A percentile compares a stretch with the other conserved stretches of the same genome.
phyloP scores from a whole-genome alignment of 2,113 vertebrate species.

The cattle (Bos taurus) region DNA sequence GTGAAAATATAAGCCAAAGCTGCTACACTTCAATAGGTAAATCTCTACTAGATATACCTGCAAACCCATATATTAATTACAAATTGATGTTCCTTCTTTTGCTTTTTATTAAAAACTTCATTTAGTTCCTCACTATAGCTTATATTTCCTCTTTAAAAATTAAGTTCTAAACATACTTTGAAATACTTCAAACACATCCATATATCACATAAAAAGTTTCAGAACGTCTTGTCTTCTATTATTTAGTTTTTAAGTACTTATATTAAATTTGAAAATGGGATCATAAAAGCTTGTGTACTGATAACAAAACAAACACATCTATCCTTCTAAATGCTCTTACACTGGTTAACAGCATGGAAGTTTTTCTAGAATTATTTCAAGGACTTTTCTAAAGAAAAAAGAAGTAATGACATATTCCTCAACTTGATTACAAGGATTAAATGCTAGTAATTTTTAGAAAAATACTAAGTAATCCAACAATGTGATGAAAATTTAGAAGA shows the following conservation, averaged over 20 bases:
- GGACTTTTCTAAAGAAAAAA: neutral
- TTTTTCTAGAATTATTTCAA: constrained; percentile 17
- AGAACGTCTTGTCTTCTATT: constrained; percentile 17
- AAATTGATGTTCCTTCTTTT: neutral
- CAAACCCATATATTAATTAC: neutral
- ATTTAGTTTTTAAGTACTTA: constrained; percentile 20
- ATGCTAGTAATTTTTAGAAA: neutral
- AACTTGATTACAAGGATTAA: neutral
- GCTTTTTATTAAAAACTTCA: neutral
- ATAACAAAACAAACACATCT: constrained; percentile 36
- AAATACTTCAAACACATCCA: neutral
- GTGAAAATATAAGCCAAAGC: neutral
- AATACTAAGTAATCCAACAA: neutral
- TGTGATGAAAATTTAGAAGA: neutral
- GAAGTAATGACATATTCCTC: neutral
- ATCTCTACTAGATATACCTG: neutral
- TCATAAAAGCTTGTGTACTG: neutral
- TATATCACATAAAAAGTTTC: constrained; percentile 29
- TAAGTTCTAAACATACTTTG: constrained; percentile 5
- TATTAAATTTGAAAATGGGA: constrained; percentile 33
- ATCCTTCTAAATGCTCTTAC: constrained; percentile 2
- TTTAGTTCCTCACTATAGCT: neutral
- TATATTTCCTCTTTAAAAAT: neutral
- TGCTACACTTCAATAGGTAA: neutral
- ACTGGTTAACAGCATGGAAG: neutral